A percentile compares a stretch with the other conserved stretches of the same genome.
Evolutionary conservation across 1,140 invertebrate genomes (phyloP).

Genomic region (Melanaphis sacchari): DNA sequence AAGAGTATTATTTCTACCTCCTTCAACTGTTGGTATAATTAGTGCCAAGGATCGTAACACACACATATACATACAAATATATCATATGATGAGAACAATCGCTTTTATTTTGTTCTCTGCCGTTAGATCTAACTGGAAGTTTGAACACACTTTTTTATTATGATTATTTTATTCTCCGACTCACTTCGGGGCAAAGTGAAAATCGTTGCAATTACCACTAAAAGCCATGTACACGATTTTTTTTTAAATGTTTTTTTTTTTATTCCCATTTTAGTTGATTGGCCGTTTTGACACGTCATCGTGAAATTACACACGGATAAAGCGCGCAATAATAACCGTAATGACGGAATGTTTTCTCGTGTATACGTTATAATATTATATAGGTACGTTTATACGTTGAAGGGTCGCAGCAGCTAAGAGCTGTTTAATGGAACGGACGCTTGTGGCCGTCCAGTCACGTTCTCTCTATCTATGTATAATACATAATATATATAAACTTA

Average conservation of each 20-base stretch:
- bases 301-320: slow-evolving; percentile 54
- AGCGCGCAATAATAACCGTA: slow-evolving; percentile 44
- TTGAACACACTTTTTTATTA: background rate
- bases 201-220: slow-evolving; percentile 53
- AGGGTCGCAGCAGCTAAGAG: slow-evolving; percentile 18
- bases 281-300: slow-evolving; percentile 52
- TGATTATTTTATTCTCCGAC: background rate
- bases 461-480: slow-evolving; percentile 10
- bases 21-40: background rate
- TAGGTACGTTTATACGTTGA: background rate
- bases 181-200: slow-evolving; percentile 41
- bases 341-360: slow-evolving; percentile 49
- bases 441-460: slow-evolving; percentile 26
- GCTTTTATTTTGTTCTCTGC: background rate
- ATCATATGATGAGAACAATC: background rate
- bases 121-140: slow-evolving; percentile 7
- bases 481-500: slow-evolving; percentile 9
- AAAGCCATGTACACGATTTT: slow-evolving; percentile 45
- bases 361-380: slow-evolving; percentile 6
- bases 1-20: background rate
- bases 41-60: background rate
- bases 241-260: slow-evolving; percentile 23
- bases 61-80: background rate
- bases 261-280: slow-evolving; percentile 27
- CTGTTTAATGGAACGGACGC: slow-evolving; percentile 51